phyloP scores from a whole-genome alignment of 2,113 vertebrate species.

The Chloroceryle aenea region DNA sequence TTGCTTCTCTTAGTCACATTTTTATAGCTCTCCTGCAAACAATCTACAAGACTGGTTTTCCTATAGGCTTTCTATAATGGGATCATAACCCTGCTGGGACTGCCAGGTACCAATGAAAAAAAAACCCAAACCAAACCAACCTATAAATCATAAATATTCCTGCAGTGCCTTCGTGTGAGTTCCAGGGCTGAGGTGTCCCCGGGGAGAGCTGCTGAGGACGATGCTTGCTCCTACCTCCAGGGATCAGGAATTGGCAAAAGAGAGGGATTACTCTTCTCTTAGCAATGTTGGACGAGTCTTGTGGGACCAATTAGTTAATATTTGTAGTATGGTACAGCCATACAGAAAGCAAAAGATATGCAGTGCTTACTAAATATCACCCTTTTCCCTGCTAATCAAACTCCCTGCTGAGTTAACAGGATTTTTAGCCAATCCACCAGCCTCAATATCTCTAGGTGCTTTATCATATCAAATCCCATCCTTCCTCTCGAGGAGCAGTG shows the following conservation, averaged over 20 bases:
- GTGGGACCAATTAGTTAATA: neutral
- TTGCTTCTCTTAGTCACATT: constrained; percentile 6
- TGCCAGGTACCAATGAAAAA: neutral
- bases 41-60: neutral
- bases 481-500: rapidly evolving
- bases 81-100: constrained; percentile 35
- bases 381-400: neutral
- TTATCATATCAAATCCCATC: neutral
- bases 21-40: constrained; percentile 50
- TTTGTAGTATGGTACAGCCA: neutral
- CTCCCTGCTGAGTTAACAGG: neutral
- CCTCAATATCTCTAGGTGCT: neutral
- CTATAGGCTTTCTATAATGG: constrained; percentile 23
- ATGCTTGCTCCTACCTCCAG: neutral
- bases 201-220: neutral
- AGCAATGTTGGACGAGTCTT: neutral
- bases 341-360: neutral
- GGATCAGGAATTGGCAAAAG: neutral
- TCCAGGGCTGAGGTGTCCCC: neutral
- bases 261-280: neutral
- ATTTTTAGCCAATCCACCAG: neutral
- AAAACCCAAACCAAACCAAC: rapidly evolving
- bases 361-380: neutral
- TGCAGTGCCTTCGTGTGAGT: neutral
- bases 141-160: constrained; percentile 4